Base-by-base conservation (phyloP, 2,113 vertebrate species). In the Trochalopteron elliotii region DNA sequence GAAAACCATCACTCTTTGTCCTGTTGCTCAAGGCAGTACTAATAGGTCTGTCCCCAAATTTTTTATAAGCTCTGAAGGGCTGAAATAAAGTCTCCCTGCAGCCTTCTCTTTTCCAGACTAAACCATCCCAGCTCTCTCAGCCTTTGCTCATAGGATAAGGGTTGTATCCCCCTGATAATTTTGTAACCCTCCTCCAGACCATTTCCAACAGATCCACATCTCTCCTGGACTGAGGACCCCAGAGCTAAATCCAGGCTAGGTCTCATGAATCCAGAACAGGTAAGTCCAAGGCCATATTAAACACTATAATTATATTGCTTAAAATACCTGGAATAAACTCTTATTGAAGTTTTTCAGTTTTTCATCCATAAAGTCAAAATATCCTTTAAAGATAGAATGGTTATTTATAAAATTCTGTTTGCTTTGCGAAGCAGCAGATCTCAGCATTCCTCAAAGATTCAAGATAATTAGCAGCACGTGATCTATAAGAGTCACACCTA, bases 1-100 rank as follows among this genome's bases (percentile, higher is more conserved):
- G n/a, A 14, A 74, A 74, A 37, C 10, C 22, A 24, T 11, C 15
- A 6, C 8, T 9, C 12, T 19, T 57, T 27, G 4, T 37, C 50
- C 37, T 27, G 0, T 27, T 37, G 33, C 22, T 35, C 16, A 6
- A 37, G 50, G 27, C 31, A 31, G 15, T 6, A 2, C 5, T 52
- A 13, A 28, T 5, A 28, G 8, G 1, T 50, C 27, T 50, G 27
- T 11, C 9, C 3, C 25, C 35, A 56, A 1, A 1, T 6, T 15
- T 61, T 47, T 33, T 19, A 15, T 13, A 16, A 44, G 6, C 12
- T 31, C 6, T 37, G 22, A 14, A 33, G 21, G 12, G 31, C 12
- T 49, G 31, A 30, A 61, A 14, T 20, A 4, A 33, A 37, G 1
- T 20, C 15, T 56, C 18, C 49, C 31, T 10, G 10, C 13, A 64